Evolutionary conservation across 2,888 invertebrate genomes (phyloP).

Genomic region (Nephrotoma guestfalica): DNA sequence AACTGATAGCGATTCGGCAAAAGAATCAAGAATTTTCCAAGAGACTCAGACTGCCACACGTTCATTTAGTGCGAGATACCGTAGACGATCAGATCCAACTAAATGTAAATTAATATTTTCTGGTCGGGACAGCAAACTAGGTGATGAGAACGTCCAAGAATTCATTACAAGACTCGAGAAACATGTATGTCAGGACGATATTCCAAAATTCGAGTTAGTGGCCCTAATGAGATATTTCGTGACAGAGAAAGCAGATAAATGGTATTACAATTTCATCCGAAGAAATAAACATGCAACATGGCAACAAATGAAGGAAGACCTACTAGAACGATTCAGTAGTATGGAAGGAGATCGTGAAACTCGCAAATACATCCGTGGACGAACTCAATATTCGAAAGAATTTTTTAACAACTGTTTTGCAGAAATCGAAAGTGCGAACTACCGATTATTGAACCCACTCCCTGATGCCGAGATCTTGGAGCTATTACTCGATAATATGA

Average conservation of each 20-base stretch:
- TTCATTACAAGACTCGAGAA: background rate
- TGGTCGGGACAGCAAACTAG: background rate
- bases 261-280: background rate
- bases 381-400: background rate
- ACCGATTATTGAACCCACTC: too few relatives aligned
- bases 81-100: background rate
- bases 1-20: too few relatives aligned
- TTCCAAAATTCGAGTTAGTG: background rate
- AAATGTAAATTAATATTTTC: background rate
- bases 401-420: background rate
- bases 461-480: too few relatives aligned
- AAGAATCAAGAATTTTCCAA: too few relatives aligned
- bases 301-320: background rate
- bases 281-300: background rate
- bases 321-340: background rate
- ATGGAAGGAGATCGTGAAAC: background rate
- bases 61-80: too few relatives aligned
- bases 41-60: too few relatives aligned
- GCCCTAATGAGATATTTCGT: background rate
- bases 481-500: too few relatives aligned
- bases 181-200: background rate
- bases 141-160: background rate
- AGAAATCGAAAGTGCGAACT: background rate
- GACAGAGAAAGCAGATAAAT: background rate
- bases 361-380: background rate